Evolutionary conservation across 2,797 vertebrate genomes (phyloP).

Genomic region (Triplophysa yarkandensis): DNA sequence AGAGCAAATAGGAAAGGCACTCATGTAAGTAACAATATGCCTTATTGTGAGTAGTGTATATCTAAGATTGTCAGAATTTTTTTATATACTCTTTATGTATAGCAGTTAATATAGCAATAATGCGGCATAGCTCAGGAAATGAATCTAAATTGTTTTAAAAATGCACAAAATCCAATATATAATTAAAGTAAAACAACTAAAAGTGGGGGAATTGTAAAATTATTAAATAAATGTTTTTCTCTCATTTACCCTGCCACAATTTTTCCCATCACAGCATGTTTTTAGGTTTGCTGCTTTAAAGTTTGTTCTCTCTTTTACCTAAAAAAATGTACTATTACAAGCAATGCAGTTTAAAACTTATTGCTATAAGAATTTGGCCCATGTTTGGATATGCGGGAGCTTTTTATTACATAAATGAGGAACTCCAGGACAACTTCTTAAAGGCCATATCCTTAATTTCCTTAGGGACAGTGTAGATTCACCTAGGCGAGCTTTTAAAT

Average conservation of each 20-base stretch:
- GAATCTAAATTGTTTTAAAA: too few species aligned
- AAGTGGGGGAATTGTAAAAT: too few species aligned
- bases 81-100: background rate
- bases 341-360: background rate
- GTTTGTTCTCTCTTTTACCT: background rate
- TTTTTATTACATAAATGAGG: constrained; percentile 11
- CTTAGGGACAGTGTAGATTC: constrained; percentile 24
- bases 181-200: too few species aligned
- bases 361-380: background rate
- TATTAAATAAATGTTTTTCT: too few species aligned
- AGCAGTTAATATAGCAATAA: background rate
- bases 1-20: too few species aligned
- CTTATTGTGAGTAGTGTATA: too few species aligned
- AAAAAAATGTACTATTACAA: background rate
- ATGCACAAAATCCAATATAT: too few species aligned
- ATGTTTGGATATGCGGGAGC: background rate
- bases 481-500: constrained; percentile 36
- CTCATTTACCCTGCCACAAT: too few species aligned
- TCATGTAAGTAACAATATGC: too few species aligned
- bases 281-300: background rate
- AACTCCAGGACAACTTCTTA: constrained; percentile 2
- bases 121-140: too few species aligned
- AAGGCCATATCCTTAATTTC: constrained; percentile 48
- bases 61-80: background rate
- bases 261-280: too few species aligned